Evolutionary conservation across 2,797 vertebrate species (phyloP).

Genomic region (Crenuchus spilurus): DNA sequence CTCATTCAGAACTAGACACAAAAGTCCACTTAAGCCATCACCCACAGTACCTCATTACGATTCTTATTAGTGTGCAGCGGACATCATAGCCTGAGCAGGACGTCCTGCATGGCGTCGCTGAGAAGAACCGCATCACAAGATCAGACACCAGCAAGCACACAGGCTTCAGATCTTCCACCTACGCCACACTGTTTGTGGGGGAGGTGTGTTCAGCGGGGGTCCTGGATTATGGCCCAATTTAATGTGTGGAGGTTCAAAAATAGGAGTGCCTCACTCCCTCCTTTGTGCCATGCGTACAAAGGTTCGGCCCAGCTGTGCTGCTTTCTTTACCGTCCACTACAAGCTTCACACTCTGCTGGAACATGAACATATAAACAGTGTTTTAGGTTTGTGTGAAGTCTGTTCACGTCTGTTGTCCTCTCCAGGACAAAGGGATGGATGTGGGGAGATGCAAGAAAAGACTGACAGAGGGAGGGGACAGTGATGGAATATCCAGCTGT

Average conservation of each 20-base stretch:
- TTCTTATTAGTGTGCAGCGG: neutral
- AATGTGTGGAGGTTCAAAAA: constrained; percentile 42
- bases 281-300: constrained; percentile 50
- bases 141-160: constrained; percentile 34
- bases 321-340: constrained; percentile 2
- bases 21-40: too few relatives aligned
- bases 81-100: constrained; percentile 1
- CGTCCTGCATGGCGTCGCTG: constrained; percentile 22
- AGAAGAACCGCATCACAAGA: constrained; percentile 40
- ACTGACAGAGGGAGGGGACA: constrained; percentile 24
- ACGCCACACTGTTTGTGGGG: constrained; percentile 25
- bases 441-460: constrained; percentile 27
- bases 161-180: constrained; percentile 36
- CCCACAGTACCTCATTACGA: neutral
- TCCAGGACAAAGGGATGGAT: constrained; percentile 24
- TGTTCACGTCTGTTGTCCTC: constrained; percentile 1
- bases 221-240: constrained; percentile 46
- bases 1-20: too few relatives aligned
- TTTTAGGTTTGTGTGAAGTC: neutral
- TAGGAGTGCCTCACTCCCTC: constrained; percentile 43
- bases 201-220: constrained; percentile 43
- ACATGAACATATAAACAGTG: too few relatives aligned
- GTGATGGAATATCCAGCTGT: constrained; percentile 50
- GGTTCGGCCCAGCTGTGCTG: constrained; percentile 36
- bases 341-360: constrained; percentile 12